Evolutionary conservation across 2,113 vertebrate genomes (phyloP).

Genomic region (Gobius niger): DNA sequence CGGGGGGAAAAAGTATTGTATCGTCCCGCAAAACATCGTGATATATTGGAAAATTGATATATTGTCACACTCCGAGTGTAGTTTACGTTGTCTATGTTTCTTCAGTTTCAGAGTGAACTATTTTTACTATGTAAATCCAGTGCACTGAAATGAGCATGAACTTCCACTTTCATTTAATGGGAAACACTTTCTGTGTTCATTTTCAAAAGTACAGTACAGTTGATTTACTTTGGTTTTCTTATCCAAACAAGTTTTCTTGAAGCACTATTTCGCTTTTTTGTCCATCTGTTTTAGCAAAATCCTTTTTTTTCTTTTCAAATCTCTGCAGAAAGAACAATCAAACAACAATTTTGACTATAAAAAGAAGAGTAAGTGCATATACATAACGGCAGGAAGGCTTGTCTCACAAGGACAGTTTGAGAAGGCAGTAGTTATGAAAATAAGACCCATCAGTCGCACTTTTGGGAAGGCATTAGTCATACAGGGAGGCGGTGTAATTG

Average conservation of each 20-base stretch:
- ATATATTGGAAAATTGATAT: too few species aligned
- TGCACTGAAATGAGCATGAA: not conserved
- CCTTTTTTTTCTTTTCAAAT: too few species aligned
- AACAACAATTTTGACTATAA: not conserved
- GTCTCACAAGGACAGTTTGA: slow-evolving; percentile 1
- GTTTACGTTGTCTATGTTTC: too few species aligned
- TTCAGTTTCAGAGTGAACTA: not conserved
- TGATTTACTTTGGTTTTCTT: too few species aligned
- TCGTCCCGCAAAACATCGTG: too few species aligned
- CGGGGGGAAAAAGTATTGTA: too few species aligned
- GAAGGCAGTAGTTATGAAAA: not conserved
- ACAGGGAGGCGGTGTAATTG: not conserved
- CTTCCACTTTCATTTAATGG: not conserved
- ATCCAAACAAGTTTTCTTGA: too few species aligned
- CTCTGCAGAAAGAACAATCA: too few species aligned
- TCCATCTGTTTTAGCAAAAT: too few species aligned
- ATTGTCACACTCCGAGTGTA: too few species aligned
- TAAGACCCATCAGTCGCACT: not conserved
- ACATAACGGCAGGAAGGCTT: not conserved
- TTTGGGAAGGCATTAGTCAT: slow-evolving; percentile 25
- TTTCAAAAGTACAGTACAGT: too few species aligned
- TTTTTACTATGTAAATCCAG: not conserved
- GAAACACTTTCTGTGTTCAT: not conserved
- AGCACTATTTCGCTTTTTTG: too few species aligned
- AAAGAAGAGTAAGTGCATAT: not conserved